Evolutionary conservation across 1,140 invertebrate species (phyloP).

Genomic region (Euura lappo): DNA sequence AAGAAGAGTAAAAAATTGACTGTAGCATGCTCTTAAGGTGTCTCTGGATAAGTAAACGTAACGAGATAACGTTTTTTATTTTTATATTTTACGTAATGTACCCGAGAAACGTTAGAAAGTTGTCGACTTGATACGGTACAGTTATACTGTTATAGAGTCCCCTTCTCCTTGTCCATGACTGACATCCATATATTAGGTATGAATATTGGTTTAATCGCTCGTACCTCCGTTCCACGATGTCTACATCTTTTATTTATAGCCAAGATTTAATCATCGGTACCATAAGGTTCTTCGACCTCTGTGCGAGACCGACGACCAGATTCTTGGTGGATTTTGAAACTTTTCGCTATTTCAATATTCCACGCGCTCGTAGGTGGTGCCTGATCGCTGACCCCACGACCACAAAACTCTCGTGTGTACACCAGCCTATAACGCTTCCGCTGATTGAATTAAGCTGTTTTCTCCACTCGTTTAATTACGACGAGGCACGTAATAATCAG

Average conservation of each 20-base stretch:
- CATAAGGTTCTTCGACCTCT: no score
- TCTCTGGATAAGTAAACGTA: background rate
- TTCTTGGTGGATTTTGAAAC: background rate
- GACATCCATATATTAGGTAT: no score
- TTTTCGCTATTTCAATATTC: background rate
- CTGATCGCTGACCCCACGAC: background rate
- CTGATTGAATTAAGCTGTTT: background rate
- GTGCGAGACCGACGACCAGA: background rate
- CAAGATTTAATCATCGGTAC: no score
- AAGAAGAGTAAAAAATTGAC: no score
- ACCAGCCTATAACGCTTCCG: background rate
- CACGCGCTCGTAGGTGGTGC: background rate
- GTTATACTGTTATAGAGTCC: no score
- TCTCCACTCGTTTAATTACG: constrained; percentile 1
- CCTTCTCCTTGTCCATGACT: no score
- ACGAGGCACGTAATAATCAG: background rate
- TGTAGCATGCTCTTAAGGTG: no score
- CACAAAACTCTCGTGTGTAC: background rate
- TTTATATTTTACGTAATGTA: background rate
- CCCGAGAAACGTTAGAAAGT: constrained; percentile 5
- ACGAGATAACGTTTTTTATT: no score
- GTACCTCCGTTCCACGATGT: no score
- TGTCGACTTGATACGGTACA: background rate
- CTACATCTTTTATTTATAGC: no score
- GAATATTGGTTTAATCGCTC: no score